Percentiles rank a stretch among this genome's conserved stretches.
Evolutionary conservation across 2,888 invertebrate species (phyloP).

Genomic region (Drosophila vallismaia): DNA sequence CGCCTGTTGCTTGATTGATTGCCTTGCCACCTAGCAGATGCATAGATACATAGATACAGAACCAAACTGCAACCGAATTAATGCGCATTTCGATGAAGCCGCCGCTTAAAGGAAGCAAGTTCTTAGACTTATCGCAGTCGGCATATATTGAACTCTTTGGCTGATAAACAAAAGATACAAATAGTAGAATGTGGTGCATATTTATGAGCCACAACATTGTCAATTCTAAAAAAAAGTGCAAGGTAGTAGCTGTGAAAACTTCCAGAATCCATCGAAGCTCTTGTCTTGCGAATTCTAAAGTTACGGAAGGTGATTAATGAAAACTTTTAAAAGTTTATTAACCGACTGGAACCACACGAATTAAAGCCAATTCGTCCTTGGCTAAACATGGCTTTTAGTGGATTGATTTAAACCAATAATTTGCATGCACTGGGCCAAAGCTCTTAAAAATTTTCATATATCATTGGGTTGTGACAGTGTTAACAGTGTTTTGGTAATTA

Average conservation of each 20-base stretch:
- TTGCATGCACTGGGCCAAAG: conserved; percentile 28
- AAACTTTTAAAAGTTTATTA: conserved; percentile 9
- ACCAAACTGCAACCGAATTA: conserved; percentile 27
- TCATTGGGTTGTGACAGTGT: conserved; percentile 54
- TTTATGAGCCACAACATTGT: conserved; percentile 34
- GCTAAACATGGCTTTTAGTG: conserved; percentile 9
- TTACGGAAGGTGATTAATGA: conserved; percentile 3
- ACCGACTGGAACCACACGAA: conserved; percentile 7
- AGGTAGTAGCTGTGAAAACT: conserved; percentile 31
- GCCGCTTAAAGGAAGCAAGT: conserved; percentile 39
- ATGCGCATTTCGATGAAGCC: conserved; percentile 75
- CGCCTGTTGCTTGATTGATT: conserved; percentile 53
- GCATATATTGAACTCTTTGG: conserved; percentile 60
- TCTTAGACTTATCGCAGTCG: conserved; percentile 58
- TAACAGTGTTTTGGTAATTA: conserved; percentile 29
- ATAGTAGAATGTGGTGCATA: conserved; percentile 32
- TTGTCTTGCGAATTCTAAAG: not conserved
- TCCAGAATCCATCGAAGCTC: conserved; percentile 23
- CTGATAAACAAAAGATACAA: conserved; percentile 44
- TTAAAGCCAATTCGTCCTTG: conserved; percentile 24
- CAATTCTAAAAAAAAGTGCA: conserved; percentile 33
- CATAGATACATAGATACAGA: conserved; percentile 36
- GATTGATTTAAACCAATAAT: conserved; percentile 34
- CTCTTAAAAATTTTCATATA: conserved; percentile 45
- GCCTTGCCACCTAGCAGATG: conserved; percentile 30